Evolutionary conservation across 1,140 invertebrate genomes (phyloP).

Genomic region (Adelges cooleyi): DNA sequence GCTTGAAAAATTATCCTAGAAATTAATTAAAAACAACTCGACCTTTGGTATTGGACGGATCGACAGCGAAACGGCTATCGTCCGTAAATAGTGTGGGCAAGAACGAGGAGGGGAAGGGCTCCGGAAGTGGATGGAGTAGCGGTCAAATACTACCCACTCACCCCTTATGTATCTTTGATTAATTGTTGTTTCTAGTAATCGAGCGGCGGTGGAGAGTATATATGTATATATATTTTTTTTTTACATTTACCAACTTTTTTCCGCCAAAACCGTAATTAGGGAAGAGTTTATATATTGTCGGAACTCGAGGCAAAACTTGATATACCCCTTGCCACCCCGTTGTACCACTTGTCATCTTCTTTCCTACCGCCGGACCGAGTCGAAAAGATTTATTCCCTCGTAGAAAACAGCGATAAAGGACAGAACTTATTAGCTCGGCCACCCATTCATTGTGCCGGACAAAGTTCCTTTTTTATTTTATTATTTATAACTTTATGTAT

Average conservation of each 20-base stretch:
- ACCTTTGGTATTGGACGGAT: slow-evolving; percentile 16
- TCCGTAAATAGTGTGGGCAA: neutral
- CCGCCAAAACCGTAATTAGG: neutral
- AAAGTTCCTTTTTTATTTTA: neutral
- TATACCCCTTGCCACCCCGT: neutral
- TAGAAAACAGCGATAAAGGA: neutral
- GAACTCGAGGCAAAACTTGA: neutral
- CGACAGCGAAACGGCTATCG: neutral
- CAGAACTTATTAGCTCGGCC: neutral
- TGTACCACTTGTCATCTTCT: neutral
- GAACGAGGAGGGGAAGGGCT: no score
- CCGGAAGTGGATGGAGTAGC: no score
- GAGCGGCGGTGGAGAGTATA: neutral
- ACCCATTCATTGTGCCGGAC: neutral
- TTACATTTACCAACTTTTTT: slow-evolving; percentile 16
- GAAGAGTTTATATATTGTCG: slow-evolving; percentile 3
- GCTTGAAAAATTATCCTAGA: slow-evolving; percentile 7
- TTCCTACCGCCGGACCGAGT: neutral
- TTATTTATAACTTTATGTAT: neutral
- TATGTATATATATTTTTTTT: neutral
- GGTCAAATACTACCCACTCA: no score
- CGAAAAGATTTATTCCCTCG: slow-evolving; percentile 4
- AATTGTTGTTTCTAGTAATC: neutral
- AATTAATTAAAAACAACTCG: slow-evolving; percentile 24
- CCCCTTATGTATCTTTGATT: neutral